phyloP scores from a whole-genome alignment of 2,113 vertebrate genomes.

The Sisor rabdophorus region DNA sequence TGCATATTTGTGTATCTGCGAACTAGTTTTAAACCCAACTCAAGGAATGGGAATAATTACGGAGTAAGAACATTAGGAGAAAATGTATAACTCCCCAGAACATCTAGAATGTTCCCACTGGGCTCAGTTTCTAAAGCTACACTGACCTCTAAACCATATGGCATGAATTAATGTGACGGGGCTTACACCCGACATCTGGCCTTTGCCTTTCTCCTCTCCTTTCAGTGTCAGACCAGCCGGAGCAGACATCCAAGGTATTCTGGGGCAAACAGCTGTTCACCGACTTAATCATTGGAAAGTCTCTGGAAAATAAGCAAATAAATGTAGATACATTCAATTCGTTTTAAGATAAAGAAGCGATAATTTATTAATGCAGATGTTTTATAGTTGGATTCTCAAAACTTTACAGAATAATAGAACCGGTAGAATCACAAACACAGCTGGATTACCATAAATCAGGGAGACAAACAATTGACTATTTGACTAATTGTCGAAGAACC shows the following conservation, averaged over 20 bases:
- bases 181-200: slow-evolving; percentile 7
- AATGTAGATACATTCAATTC: too few species aligned
- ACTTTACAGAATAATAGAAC: not conserved
- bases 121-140: slow-evolving; percentile 9
- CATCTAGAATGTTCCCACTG: not conserved
- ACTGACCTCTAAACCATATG: slow-evolving; percentile 28
- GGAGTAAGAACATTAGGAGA: slow-evolving; percentile 18
- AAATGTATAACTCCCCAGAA: slow-evolving; percentile 25
- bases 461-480: not conserved
- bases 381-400: not conserved
- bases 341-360: too few species aligned
- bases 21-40: not conserved
- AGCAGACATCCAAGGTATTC: not conserved
- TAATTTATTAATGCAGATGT: not conserved
- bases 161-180: slow-evolving; percentile 18
- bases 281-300: not conserved
- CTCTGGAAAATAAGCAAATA: not conserved
- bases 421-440: not conserved
- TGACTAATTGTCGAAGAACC: not conserved
- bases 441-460: slow-evolving; percentile 7
- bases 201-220: not conserved
- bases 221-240: slow-evolving; percentile 23
- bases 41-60: not conserved
- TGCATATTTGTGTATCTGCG: not conserved
- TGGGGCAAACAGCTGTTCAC: not conserved